Base-by-base conservation (phyloP, 2,113 vertebrate genomes). In the Platichthys flesus region DNA sequence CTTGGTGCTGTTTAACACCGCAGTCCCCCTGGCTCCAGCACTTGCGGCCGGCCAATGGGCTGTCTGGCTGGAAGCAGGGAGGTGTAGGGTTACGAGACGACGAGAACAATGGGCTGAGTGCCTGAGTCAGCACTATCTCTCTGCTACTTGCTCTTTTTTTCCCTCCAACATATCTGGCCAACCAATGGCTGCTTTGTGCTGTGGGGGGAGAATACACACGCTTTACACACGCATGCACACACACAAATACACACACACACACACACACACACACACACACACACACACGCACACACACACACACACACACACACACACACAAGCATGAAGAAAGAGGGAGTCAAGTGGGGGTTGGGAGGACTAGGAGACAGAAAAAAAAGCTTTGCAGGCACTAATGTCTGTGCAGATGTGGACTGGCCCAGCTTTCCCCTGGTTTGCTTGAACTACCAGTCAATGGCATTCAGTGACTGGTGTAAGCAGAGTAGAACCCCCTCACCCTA, bases 101-200 rank as follows among this genome's bases (percentile, higher is more conserved):
- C 5, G 60, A 87, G 89, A 93, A 93, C 91, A 93, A 93, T 93
- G 83, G 90, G 68, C 81, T 64, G 8, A 83, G 66, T 21, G 84
- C 86, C 90, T 92, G 90, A 93, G 90, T 93, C 92, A 93, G 92
- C 92, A 92, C 81, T 89, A 85, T 86, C 81, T 83, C 57, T 42
- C 59, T 71, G 54, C 67, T 79, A 70, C 87, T 85, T 63, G 67
- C 85, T 56, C 57, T 67, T 71, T 85, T 31, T 83, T 89, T 84
- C 87, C 88, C 89, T 89, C 89, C 89, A 81, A 85, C 81, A 83
- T 67, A 83, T 78, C 85, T 58, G 37, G 68, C 78, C 82, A 80
- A 74, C 91, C 90, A 93, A 91, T 92, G 42, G 76, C 72, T 78
- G 83, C 81, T 74, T 75, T 76, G 79, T 69, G 76, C 84, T 54